A percentile compares a stretch with the other conserved stretches of the same genome.
These are phyloP conservation scores for Norana najaformis DNA, from an alignment of 2,888 invertebrate genomes.

Conservation along the genomic window DNA sequence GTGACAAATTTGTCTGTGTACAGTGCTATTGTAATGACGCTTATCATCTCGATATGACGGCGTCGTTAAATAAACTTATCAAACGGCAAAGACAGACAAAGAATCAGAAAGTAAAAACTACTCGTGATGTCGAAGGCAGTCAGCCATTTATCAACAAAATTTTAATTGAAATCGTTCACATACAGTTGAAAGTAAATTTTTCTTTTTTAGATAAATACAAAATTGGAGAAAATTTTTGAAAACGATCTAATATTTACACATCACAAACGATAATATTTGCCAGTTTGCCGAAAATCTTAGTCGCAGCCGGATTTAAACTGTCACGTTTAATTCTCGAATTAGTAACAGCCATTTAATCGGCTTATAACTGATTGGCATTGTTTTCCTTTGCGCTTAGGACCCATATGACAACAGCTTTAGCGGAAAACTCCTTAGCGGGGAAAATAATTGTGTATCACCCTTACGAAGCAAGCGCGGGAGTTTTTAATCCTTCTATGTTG, in stretches of 20 bases:
- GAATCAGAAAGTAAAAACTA: background rate
- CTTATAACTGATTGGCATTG: background rate
- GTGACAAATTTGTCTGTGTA: no score
- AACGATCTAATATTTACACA: no score
- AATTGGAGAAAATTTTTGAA: no score
- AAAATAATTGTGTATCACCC: background rate
- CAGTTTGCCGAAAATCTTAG: background rate
- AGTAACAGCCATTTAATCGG: background rate
- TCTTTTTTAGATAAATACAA: background rate
- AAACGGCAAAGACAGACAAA: no score
- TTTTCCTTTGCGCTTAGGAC: background rate
- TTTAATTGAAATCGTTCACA: background rate
- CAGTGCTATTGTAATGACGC: no score
- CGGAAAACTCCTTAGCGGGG: background rate
- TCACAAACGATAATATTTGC: background rate
- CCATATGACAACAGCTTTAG: background rate
- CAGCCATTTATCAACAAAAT: background rate
- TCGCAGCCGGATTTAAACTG: background rate
- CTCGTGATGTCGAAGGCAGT: background rate
- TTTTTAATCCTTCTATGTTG: slow-evolving; percentile 13
- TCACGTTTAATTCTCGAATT: background rate
- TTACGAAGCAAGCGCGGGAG: background rate
- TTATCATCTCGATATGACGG: no score
- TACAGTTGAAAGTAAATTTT: background rate
- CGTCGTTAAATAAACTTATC: no score